Conservation (phyloP, 1,140 invertebrate species). For the Homarus americanus region DNA sequence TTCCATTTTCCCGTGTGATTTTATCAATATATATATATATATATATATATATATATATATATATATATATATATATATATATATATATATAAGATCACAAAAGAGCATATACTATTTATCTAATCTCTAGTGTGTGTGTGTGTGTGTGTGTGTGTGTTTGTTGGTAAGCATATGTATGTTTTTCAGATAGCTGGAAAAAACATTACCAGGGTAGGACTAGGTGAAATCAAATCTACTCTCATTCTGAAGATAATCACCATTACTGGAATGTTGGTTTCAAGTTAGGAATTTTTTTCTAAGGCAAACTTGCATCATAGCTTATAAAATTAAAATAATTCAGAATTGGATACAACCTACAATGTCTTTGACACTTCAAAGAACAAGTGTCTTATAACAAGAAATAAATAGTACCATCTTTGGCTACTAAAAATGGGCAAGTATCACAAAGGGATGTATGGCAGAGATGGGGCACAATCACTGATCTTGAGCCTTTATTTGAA, state of each 20-base stretch:
- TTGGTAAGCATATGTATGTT: conserved; percentile 17
- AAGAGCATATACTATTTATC: too few relatives aligned
- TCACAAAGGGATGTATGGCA: conserved; percentile 67
- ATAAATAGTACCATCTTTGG: conserved; percentile 69
- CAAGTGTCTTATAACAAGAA: conserved; percentile 55
- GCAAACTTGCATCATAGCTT: conserved; percentile 42
- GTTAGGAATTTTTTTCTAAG: conserved; percentile 55
- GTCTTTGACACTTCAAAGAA: conserved; percentile 51
- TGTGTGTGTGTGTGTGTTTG: conserved; percentile 21
- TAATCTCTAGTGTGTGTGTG: conserved; percentile 23
- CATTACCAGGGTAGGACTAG: not conserved
- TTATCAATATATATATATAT: too few relatives aligned
- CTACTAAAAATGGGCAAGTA: conserved; percentile 69
- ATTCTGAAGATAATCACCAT: conserved; percentile 39
- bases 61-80: too few relatives aligned
- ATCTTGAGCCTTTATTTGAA: conserved; percentile 19
- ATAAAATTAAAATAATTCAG: conserved; percentile 31
- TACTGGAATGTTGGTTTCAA: conserved; percentile 46
- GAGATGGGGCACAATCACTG: conserved; percentile 25
- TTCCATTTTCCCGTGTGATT: too few relatives aligned
- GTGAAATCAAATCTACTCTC: not conserved
- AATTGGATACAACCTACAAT: conserved; percentile 67
- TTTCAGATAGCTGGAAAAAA: conserved; percentile 1
- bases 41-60: too few relatives aligned
- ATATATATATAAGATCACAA: too few relatives aligned